These are phyloP conservation scores for Apolygus lucorum DNA, from an alignment of 1,140 invertebrate genomes.

Conservation along the genomic window DNA sequence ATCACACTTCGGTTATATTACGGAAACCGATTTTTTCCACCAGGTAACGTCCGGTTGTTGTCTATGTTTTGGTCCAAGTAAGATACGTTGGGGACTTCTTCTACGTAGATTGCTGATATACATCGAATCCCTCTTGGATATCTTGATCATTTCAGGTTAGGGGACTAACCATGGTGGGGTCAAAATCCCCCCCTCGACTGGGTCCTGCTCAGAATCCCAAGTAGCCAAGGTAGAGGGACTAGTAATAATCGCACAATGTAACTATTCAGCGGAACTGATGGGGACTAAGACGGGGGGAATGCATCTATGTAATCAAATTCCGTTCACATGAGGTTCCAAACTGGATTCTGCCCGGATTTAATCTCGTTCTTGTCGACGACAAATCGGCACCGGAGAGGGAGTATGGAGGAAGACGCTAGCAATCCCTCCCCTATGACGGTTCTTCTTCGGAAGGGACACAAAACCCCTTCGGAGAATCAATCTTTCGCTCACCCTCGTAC, in stretches of 20 bases:
- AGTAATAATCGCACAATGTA: conserved; percentile 11
- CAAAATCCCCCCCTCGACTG: too few species aligned
- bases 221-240: background rate
- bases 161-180: too few species aligned
- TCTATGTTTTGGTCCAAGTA: too few species aligned
- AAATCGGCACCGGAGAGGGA: background rate
- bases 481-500: conserved; percentile 2
- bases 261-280: conserved; percentile 8
- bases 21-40: too few species aligned
- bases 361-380: conserved; percentile 14
- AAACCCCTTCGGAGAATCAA: background rate
- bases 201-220: conserved; percentile 8
- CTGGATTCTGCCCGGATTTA: conserved; percentile 8
- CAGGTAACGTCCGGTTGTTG: too few species aligned
- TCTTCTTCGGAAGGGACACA: background rate
- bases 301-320: conserved; percentile 13
- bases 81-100: too few species aligned
- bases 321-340: conserved; percentile 2
- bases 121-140: too few species aligned
- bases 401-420: background rate
- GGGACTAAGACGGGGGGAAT: too few species aligned
- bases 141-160: too few species aligned
- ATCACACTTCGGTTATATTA: too few species aligned
- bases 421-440: conserved; percentile 9
- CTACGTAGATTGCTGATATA: too few species aligned